Evolutionary conservation across 2,888 invertebrate genomes (phyloP).

Genomic region (Drosophila diplacantha): DNA sequence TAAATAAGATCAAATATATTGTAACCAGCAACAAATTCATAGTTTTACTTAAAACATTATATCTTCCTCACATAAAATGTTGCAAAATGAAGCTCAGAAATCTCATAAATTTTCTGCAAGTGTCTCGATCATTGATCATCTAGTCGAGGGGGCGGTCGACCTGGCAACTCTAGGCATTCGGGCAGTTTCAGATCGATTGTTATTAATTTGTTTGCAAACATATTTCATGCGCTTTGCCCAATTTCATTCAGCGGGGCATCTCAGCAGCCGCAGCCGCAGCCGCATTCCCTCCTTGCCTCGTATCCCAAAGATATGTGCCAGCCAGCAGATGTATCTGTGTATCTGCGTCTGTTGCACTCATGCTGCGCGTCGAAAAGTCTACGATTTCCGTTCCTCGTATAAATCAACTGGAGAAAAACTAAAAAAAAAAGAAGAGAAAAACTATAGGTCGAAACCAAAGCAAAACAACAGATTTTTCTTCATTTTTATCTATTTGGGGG

Average conservation of each 20-base stretch:
- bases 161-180: conserved; percentile 39
- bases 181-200: conserved; percentile 64
- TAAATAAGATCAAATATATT: background rate
- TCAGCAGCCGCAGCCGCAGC: conserved; percentile 12
- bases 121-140: conserved; percentile 50
- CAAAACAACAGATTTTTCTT: conserved; percentile 48
- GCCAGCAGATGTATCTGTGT: conserved; percentile 31
- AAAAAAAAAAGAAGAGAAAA: conserved; percentile 39
- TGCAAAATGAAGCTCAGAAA: background rate
- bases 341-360: conserved; percentile 59
- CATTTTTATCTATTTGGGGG: conserved; percentile 33
- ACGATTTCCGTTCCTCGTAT: conserved; percentile 71
- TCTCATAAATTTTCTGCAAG: background rate
- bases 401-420: conserved; percentile 59
- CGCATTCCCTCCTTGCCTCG: background rate
- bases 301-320: conserved; percentile 20
- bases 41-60: rapidly evolving
- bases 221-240: conserved; percentile 63
- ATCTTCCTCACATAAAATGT: background rate
- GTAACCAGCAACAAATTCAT: background rate
- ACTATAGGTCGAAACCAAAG: conserved; percentile 41
- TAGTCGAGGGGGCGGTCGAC: conserved; percentile 20
- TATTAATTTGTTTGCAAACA: conserved; percentile 71
- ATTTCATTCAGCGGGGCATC: conserved; percentile 47
- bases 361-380: conserved; percentile 74